Percentiles rank a stretch among this genome's conserved stretches.
phyloP scores from a whole-genome alignment of 2,113 vertebrate species.

The Butorides virescens region DNA sequence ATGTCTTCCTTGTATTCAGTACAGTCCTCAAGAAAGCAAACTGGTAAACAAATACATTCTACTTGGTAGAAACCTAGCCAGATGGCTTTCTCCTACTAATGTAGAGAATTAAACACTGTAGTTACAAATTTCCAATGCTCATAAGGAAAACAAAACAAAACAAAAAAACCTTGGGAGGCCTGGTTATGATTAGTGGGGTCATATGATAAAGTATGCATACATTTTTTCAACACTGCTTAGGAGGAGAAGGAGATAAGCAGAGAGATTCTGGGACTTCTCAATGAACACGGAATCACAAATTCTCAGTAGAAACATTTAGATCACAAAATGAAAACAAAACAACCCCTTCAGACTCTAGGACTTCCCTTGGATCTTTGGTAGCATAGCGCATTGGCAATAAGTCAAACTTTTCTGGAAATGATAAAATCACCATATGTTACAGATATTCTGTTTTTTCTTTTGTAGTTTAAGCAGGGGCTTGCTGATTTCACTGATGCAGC shows the following conservation, averaged over 20 bases:
- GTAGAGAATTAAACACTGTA: neutral
- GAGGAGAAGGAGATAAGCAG: neutral
- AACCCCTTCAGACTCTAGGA: neutral
- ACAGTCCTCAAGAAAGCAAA: neutral
- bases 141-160: neutral
- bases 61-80: neutral
- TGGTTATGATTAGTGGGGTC: neutral
- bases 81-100: neutral
- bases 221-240: neutral
- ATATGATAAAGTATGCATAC: neutral
- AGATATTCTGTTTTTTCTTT: neutral
- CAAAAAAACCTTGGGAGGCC: neutral
- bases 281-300: neutral
- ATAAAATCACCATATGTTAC: neutral
- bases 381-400: neutral
- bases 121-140: neutral
- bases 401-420: neutral
- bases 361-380: neutral
- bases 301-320: neutral
- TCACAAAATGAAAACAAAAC: neutral
- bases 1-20: neutral
- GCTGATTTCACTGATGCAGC: neutral
- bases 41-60: neutral
- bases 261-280: neutral
- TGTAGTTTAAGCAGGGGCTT: neutral